Evolutionary conservation across 1,140 invertebrate species (phyloP), one percentile per base, ranked within the genome.

Genomic region (Holotrichia oblita): DNA sequence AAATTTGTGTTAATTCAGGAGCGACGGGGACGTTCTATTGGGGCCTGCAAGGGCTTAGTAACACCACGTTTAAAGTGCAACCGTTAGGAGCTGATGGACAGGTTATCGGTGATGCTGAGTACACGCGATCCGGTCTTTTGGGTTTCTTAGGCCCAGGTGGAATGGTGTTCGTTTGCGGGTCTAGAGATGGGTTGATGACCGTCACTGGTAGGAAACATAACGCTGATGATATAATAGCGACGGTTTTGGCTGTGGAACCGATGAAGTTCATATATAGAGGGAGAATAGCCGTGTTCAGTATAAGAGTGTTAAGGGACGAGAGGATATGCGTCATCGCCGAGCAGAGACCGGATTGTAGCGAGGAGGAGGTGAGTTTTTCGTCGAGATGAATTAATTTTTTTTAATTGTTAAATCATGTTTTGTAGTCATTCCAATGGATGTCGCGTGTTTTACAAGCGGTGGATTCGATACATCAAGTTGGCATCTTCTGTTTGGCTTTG

Each of bases 351-450:
- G 98, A 99, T 87, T 99, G 97, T 87, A 97, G 96, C 41, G 99
- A 99, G 88, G 98, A 99, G 89, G 98, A 99, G 91, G 95, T 97
- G 83, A 85, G 83, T 82, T 48, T 42, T n/a, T n/a, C n/a, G n/a
- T n/a, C n/a, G n/a, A n/a, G n/a, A n/a, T n/a, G n/a, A n/a, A n/a
- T n/a, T n/a, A n/a, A n/a, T n/a, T n/a, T n/a, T n/a, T n/a, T n/a
- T 27, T 79, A 55, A 24, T 64, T 6, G 10, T 64, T 64, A 59
- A 59, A n/a, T 64, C 12, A 74, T 61, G 40, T 59, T 72, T 88
- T 88, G 3, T 87, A 98, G 95, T 98, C 97, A 85, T 99, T 99
- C 89, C 98, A 99, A 88, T 99, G 99, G 99, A 99, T 99, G 98
- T 99, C 97, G 12, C 91, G 98, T 61, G 99, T 99, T 0, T 89